phyloP scores from a whole-genome alignment of 2,797 vertebrate species.

The Amblyraja radiata region DNA sequence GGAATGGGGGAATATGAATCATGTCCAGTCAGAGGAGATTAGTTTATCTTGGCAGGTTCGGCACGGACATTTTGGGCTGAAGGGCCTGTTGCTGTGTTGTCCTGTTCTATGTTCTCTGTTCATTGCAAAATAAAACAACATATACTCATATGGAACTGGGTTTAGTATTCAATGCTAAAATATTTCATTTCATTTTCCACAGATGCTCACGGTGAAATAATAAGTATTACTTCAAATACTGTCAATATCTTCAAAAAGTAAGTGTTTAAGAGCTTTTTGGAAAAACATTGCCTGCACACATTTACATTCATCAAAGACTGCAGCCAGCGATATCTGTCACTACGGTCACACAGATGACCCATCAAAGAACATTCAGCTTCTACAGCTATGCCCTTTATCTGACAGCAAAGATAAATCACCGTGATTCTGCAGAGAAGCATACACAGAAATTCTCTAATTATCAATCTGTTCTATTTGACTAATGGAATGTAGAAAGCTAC shows the following conservation, averaged over 20 bases:
- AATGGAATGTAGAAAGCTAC: neutral
- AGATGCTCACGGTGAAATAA: neutral
- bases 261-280: neutral
- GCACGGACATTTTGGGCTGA: too few relatives aligned
- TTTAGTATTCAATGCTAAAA: neutral
- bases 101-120: too few relatives aligned
- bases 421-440: constrained; percentile 55
- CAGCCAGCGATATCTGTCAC: constrained; percentile 57
- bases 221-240: neutral
- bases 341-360: constrained; percentile 55
- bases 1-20: too few relatives aligned
- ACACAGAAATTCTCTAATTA: constrained; percentile 61
- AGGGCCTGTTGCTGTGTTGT: too few relatives aligned
- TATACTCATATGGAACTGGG: neutral
- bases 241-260: neutral
- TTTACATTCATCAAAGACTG: constrained; percentile 32
- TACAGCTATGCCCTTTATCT: constrained; percentile 61
- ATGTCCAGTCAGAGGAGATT: too few relatives aligned
- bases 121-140: too few relatives aligned
- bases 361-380: constrained; percentile 61
- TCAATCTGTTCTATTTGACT: constrained; percentile 46
- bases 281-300: constrained; percentile 1
- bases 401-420: constrained; percentile 65
- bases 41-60: too few relatives aligned
- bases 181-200: neutral